Percentiles rank a stretch among this genome's conserved stretches.
These are phyloP conservation scores for Rhyacichthys aspro DNA, from an alignment of 2,797 vertebrate genomes.

Conservation along the genomic window DNA sequence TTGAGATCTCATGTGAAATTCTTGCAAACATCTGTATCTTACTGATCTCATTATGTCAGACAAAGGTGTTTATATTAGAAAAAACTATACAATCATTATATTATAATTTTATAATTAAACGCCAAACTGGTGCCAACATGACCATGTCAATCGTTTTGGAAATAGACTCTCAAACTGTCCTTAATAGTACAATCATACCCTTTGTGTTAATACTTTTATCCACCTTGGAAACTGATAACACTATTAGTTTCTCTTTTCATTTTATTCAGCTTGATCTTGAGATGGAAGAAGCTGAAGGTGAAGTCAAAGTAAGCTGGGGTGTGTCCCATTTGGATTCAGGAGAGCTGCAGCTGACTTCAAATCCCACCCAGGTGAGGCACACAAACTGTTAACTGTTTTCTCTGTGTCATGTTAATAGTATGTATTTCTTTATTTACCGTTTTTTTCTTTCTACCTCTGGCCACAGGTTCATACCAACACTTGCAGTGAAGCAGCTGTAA, in stretches of 20 bases:
- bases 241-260: background rate
- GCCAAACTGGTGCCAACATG: too few species aligned
- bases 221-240: too few species aligned
- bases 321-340: slow-evolving; percentile 74
- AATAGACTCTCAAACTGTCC: too few species aligned
- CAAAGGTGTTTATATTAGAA: too few species aligned
- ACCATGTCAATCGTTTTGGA: too few species aligned
- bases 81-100: too few species aligned
- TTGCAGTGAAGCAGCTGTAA: slow-evolving; percentile 63
- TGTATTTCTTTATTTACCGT: background rate
- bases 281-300: slow-evolving; percentile 81
- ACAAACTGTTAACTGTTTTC: background rate
- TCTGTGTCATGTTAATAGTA: background rate
- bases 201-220: too few species aligned
- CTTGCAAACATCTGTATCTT: too few species aligned
- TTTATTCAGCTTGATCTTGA: slow-evolving; percentile 84
- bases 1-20: too few species aligned
- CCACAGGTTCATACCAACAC: slow-evolving; percentile 52
- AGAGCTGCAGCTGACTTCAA: slow-evolving; percentile 80
- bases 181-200: too few species aligned
- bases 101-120: too few species aligned
- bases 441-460: slow-evolving; percentile 14
- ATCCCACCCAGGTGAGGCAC: slow-evolving; percentile 75
- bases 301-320: slow-evolving; percentile 85
- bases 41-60: too few species aligned